Evolutionary conservation across 1,140 invertebrate genomes (phyloP), one percentile per base, ranked within the genome.

Genomic region (Formica exsecta): DNA sequence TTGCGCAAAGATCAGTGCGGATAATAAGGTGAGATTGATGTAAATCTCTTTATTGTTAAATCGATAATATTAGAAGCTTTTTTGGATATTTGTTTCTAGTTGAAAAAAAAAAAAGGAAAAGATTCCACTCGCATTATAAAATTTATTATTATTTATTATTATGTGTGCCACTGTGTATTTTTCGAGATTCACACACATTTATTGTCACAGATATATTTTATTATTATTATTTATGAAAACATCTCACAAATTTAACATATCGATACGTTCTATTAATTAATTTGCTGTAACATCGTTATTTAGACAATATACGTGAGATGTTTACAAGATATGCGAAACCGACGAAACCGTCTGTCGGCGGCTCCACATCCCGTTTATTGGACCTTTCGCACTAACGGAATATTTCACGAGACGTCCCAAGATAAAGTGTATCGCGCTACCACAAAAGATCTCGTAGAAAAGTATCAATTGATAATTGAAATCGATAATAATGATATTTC

Each of bases 281-380:
- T 2, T 6, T 9, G 19, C 25, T 51, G 74, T 44, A 32, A 38
- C 62, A n/a, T 32, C 32, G 25, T 3, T 13, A 48, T 65, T 32
- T 32, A 91, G 91, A 91, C 29, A 32, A 88, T 91, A 41, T 91
- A 73, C 7, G 36, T 91, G 22, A 75, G 86, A 83, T 83, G 88
- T 32, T 64, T 86, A 41, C 90, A 90, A 85, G 86, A 91, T 36
- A 41, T 86, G 29, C 79, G 32, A 32, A 32, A 2, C 1, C 32
- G 77, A 61, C 48, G 66, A 44, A 61, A 88, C 6, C 70, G 68
- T 61, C 32, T 59, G 2, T 51, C 41, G 0, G 79, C 66, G 11
- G 44, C 75, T 13, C 22, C 19, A 11, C 8, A 19, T 48, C 48
- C 87, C 29, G 1, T 62, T 66, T 91, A 91, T 36, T 91, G 91